These are phyloP conservation scores for Cheilosia variabilis DNA, from an alignment of 2,888 invertebrate species.

Conservation along the genomic window DNA sequence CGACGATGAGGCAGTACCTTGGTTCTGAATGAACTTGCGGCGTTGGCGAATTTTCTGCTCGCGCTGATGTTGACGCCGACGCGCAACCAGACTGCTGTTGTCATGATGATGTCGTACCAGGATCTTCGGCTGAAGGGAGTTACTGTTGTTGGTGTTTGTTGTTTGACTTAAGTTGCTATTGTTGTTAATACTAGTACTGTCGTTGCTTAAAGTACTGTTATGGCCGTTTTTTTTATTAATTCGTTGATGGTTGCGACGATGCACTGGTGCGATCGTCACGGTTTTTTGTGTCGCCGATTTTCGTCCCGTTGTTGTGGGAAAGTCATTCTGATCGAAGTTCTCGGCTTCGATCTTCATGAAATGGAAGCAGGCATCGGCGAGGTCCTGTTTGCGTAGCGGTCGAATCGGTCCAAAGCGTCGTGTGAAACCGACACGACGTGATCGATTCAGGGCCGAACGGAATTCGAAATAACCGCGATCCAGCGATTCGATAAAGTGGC, in stretches of 20 bases:
- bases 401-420: constrained; percentile 79
- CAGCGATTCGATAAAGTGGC: constrained; percentile 81
- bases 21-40: constrained; percentile 77
- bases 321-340: constrained; percentile 74
- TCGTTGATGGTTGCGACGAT: constrained; percentile 76
- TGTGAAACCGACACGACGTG: constrained; percentile 80
- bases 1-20: constrained; percentile 78
- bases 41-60: constrained; percentile 77
- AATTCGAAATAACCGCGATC: constrained; percentile 80
- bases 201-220: constrained; percentile 64
- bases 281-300: constrained; percentile 50
- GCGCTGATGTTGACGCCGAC: constrained; percentile 77
- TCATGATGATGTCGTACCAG: constrained; percentile 81
- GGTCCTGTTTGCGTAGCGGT: constrained; percentile 76
- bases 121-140: constrained; percentile 69
- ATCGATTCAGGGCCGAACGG: constrained; percentile 79
- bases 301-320: constrained; percentile 40
- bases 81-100: constrained; percentile 77
- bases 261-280: constrained; percentile 55
- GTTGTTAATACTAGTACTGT: constrained; percentile 72
- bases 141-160: constrained; percentile 34
- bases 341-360: constrained; percentile 79
- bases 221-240: constrained; percentile 65
- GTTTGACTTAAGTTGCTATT: constrained; percentile 72
- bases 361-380: constrained; percentile 78